These are phyloP conservation scores for Busseola fusca DNA, from an alignment of 2,888 invertebrate species.

Conservation along the genomic window DNA sequence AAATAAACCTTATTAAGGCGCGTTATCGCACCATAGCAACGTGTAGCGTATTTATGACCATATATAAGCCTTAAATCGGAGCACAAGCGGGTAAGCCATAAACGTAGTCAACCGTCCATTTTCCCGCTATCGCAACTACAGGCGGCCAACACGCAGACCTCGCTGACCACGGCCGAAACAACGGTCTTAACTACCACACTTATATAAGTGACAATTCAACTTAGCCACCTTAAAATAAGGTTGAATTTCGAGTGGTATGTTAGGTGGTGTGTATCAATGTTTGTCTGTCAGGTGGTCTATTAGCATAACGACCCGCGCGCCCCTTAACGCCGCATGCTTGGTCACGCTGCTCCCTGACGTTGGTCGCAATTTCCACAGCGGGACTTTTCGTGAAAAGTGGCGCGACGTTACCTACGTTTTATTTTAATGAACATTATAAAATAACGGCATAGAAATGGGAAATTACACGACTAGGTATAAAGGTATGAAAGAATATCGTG, in stretches of 20 bases:
- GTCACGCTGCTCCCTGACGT: constrained; percentile 86
- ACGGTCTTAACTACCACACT: constrained; percentile 60
- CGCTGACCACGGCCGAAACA: constrained; percentile 39
- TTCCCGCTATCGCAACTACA: constrained; percentile 85
- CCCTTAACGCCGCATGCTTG: constrained; percentile 89
- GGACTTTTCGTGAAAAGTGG: constrained; percentile 82
- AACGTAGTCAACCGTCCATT: constrained; percentile 89
- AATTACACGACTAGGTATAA: constrained; percentile 30
- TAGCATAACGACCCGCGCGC: constrained; percentile 87
- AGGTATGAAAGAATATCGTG: constrained; percentile 15
- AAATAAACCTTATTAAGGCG: constrained; percentile 82
- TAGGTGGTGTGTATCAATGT: constrained; percentile 44
- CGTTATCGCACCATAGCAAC: constrained; percentile 78
- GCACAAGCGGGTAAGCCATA: constrained; percentile 84
- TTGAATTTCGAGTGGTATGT: constrained; percentile 46
- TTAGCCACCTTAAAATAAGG: constrained; percentile 32
- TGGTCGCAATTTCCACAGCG: constrained; percentile 86
- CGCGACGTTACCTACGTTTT: constrained; percentile 71
- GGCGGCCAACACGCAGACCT: constrained; percentile 83
- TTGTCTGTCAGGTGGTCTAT: constrained; percentile 70
- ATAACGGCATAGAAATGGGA: constrained; percentile 55
- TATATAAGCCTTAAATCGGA: constrained; percentile 82
- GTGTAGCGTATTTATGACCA: constrained; percentile 81
- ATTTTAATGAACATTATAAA: constrained; percentile 64
- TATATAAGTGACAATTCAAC: accelerated